These are phyloP conservation scores for Geotrupes spiniger DNA, from an alignment of 2,888 invertebrate genomes.

Conservation along the genomic window DNA sequence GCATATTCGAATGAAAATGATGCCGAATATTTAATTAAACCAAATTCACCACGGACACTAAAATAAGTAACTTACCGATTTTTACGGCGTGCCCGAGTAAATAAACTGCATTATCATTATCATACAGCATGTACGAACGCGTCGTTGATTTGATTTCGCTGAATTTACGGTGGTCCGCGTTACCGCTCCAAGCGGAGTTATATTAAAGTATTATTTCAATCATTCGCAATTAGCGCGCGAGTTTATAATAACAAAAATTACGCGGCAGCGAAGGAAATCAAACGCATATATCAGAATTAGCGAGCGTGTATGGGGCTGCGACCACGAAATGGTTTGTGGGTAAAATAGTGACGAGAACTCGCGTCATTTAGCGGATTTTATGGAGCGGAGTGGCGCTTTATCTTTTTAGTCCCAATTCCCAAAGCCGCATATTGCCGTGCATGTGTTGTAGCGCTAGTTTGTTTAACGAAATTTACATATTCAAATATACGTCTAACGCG, in stretches of 20 bases:
- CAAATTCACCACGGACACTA: no score
- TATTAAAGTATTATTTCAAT: conserved; percentile 23
- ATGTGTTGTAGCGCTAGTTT: not conserved
- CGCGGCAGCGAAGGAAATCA: conserved; percentile 41
- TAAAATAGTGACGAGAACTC: conserved; percentile 49
- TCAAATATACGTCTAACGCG: conserved; percentile 3
- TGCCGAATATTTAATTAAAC: no score
- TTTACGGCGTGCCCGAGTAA: no score
- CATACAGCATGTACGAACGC: no score
- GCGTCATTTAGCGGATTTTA: conserved; percentile 47
- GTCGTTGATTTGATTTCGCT: no score
- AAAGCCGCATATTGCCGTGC: conserved; percentile 32
- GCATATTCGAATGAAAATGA: no score
- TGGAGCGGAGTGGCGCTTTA: conserved; percentile 42
- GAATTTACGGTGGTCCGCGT: no score
- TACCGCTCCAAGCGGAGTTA: not conserved
- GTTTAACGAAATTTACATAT: conserved; percentile 11
- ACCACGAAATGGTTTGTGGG: conserved; percentile 45
- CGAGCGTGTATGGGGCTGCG: conserved; percentile 39
- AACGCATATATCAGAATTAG: conserved; percentile 50
- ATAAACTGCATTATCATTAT: no score
- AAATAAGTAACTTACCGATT: no score
- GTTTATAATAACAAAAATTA: conserved; percentile 37
- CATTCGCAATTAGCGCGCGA: conserved; percentile 27
- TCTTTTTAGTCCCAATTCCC: conserved; percentile 41